A percentile compares a stretch with the other conserved stretches of the same genome.
These are phyloP conservation scores for Trinectes maculatus DNA, from an alignment of 2,113 vertebrate species.

Conservation along the genomic window DNA sequence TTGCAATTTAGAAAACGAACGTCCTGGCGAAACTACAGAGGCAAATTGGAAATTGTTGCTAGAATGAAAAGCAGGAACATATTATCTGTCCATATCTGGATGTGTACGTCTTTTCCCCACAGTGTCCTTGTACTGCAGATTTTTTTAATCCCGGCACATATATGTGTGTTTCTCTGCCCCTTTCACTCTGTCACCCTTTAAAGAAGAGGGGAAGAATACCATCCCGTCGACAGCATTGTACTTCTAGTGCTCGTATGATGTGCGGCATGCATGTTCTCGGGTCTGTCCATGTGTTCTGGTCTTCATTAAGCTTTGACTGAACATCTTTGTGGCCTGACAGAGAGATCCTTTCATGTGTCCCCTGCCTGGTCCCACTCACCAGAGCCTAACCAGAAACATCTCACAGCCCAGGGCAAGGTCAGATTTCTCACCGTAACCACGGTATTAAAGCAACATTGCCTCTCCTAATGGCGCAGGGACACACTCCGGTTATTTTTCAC, in stretches of 20 bases:
- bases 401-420: slow-evolving; percentile 80
- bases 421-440: slow-evolving; percentile 71
- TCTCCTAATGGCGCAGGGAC: slow-evolving; percentile 62
- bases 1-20: no score
- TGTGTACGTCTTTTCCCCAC: slow-evolving; percentile 4
- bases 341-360: slow-evolving; percentile 79
- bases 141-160: slow-evolving; percentile 44
- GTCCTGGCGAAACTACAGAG: slow-evolving; percentile 9
- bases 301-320: slow-evolving; percentile 79
- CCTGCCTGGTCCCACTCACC: slow-evolving; percentile 75
- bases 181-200: slow-evolving; percentile 35
- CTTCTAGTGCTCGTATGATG: slow-evolving; percentile 42
- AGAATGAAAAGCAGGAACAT: slow-evolving; percentile 19
- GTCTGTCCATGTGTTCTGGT: slow-evolving; percentile 73
- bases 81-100: slow-evolving; percentile 28
- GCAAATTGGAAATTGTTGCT: slow-evolving; percentile 12
- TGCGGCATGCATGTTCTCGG: slow-evolving; percentile 65
- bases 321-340: slow-evolving; percentile 78
- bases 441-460: slow-evolving; percentile 72
- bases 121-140: background rate
- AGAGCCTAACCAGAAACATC: slow-evolving; percentile 83
- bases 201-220: slow-evolving; percentile 33
- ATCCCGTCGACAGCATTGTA: slow-evolving; percentile 40
- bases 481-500: slow-evolving; percentile 72
- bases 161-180: slow-evolving; percentile 11